Conservation (phyloP, 2,888 invertebrate species). For the Abscondita cerata region DNA sequence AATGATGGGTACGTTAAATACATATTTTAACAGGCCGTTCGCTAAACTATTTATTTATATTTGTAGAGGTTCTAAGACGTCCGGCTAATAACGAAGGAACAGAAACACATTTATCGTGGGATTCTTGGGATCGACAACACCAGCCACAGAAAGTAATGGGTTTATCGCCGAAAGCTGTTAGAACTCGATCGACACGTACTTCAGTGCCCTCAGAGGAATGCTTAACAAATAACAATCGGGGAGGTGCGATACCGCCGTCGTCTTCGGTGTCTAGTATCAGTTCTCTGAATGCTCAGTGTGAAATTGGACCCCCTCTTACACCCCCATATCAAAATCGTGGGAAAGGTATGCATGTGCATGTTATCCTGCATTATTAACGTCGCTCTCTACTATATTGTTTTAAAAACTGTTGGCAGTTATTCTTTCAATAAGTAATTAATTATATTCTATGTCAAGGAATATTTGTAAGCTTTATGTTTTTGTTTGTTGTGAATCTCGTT, state of each 20-base stretch:
- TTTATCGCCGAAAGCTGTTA: conserved; percentile 61
- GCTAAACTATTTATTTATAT: too few relatives aligned
- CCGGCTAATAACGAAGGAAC: conserved; percentile 62
- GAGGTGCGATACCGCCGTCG: conserved; percentile 60
- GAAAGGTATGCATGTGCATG: conserved; percentile 54
- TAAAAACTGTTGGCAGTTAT: neutral
- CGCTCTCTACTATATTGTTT: neutral
- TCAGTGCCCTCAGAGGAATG: conserved; percentile 68
- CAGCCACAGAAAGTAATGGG: conserved; percentile 53
- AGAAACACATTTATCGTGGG: conserved; percentile 86
- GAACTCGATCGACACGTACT: conserved; percentile 60
- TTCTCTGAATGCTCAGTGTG: conserved; percentile 58
- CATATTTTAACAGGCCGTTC: too few relatives aligned
- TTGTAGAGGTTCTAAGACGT: conserved; percentile 66
- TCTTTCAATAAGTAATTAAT: neutral
- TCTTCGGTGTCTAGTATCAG: conserved; percentile 62
- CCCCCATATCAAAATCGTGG: conserved; percentile 54
- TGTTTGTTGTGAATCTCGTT: conserved; percentile 13
- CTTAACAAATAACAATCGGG: conserved; percentile 60
- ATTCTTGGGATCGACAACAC: conserved; percentile 83
- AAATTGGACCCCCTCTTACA: conserved; percentile 50
- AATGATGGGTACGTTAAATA: conserved; percentile 15
- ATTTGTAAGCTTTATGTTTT: conserved; percentile 20
- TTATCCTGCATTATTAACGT: neutral
- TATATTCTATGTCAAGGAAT: neutral